Percentiles rank a stretch among this genome's conserved stretches.
These are phyloP conservation scores for Cryptocheilus praepositus DNA, from an alignment of 2,888 invertebrate genomes.

Conservation along the genomic window DNA sequence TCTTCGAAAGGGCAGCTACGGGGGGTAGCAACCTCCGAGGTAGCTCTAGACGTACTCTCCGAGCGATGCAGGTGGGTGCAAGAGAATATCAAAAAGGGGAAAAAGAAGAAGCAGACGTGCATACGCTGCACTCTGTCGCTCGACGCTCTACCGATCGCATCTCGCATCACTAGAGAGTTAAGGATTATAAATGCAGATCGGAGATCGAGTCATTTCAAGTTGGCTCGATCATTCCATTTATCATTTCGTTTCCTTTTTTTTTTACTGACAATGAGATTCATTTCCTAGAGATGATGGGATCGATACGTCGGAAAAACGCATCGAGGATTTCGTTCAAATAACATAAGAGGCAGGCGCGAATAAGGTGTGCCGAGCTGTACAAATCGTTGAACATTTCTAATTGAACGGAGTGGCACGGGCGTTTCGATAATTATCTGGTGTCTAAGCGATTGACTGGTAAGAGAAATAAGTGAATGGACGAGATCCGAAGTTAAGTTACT, in stretches of 20 bases:
- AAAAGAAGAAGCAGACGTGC: slow-evolving; percentile 43
- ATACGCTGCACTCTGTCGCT: slow-evolving; percentile 55
- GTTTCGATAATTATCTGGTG: no score
- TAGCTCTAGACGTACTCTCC: slow-evolving; percentile 55
- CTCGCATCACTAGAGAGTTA: slow-evolving; percentile 19
- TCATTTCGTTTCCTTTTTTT: no score
- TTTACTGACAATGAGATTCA: no score
- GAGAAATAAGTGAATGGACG: no score
- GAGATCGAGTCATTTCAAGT: no score
- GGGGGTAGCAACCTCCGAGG: slow-evolving; percentile 30
- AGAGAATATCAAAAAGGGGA: slow-evolving; percentile 35
- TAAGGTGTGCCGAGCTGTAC: no score
- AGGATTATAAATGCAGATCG: neutral
- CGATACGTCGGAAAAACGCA: slow-evolving; percentile 14
- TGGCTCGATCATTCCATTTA: no score
- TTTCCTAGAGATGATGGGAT: no score
- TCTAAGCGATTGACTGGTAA: no score
- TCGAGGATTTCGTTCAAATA: slow-evolving; percentile 39
- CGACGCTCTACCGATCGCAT: slow-evolving; percentile 53
- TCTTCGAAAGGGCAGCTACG: slow-evolving; percentile 47
- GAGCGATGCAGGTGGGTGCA: slow-evolving; percentile 56
- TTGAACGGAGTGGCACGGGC: no score
- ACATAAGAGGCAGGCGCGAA: neutral
- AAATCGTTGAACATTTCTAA: no score
- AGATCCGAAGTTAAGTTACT: no score